Evolutionary conservation across 2,888 invertebrate species (phyloP), one percentile per base, ranked within the genome.

Genomic region (Aspidiotus destructor): DNA sequence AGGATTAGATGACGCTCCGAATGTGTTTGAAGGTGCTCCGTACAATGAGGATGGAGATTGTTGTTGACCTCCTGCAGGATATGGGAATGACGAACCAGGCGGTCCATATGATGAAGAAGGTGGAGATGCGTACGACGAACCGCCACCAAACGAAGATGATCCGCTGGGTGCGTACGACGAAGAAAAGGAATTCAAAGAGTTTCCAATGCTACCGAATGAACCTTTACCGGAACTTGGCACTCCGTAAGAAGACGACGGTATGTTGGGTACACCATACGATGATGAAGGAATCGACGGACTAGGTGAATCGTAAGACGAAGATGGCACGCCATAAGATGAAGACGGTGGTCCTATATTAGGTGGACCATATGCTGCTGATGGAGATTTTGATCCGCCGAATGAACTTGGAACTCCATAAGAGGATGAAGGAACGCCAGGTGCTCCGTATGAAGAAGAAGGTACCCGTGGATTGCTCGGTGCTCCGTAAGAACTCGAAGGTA

Each of bases 11-110:
- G 70, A 70, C 10, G 68, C 71, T 9, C 70, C 71, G 76, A 76
- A 41, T n/a, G 62, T 48, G 17, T 44, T 58, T n/a, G 70, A 70
- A 41, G 65, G 61, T 10, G 69, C 67, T 44, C 70, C 70, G 48
- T 71, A 41, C 73, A 76, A 71, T 77, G 76, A 55, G 71, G 40
- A 75, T 9, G 62, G n/a, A 15, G 10, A n/a, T 44, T 11, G 17
- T 53, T 64, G 69, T 11, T 48, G 52, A 13, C 65, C 65, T 52
- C 67, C 69, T 15, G 58, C 44, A 8, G 58, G 44, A 58, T 58
- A 58, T 11, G 58, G 58, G 28, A 58, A 58, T 13, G 58, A 15
- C 28, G 16, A 28, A 16, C 57, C 28, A 13, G 68, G 68, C 5
- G 70, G 40, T 11, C 61, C 68, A 53, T 52, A 68, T 7, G 61